Conservation (phyloP, 2,113 vertebrate genomes). For the Hypanus sabinus region DNA sequence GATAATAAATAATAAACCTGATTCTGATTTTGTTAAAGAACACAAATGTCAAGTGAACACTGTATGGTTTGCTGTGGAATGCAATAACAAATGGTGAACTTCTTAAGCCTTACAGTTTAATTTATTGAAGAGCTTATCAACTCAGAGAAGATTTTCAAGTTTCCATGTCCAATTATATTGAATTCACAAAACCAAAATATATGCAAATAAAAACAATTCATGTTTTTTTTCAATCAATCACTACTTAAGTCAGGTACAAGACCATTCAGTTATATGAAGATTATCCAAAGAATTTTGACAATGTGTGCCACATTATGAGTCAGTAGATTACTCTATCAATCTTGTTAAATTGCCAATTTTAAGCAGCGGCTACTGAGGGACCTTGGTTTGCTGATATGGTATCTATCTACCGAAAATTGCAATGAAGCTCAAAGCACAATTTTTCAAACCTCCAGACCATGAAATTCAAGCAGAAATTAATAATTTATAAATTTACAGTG, state of each 20-base stretch:
- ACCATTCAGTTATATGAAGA: not conserved
- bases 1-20: no score
- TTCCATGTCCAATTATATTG: not conserved
- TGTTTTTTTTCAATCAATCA: not conserved
- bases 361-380: not conserved
- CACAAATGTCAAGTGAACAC: no score
- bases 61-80: not conserved
- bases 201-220: not conserved
- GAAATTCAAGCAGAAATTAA: not conserved
- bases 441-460: constrained; percentile 8
- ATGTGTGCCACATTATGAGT: not conserved
- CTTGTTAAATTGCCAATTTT: constrained; percentile 10
- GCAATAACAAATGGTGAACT: not conserved
- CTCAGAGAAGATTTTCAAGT: not conserved
- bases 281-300: not conserved
- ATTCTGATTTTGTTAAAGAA: not conserved
- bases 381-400: not conserved
- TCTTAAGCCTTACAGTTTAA: not conserved
- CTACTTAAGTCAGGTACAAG: not conserved
- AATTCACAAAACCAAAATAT: not conserved
- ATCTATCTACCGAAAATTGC: not conserved
- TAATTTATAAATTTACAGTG: constrained; percentile 1
- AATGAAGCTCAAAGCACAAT: not conserved
- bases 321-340: not conserved
- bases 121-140: not conserved